Conservation (phyloP, 2,113 vertebrate species). For the Lophura nycthemera region DNA sequence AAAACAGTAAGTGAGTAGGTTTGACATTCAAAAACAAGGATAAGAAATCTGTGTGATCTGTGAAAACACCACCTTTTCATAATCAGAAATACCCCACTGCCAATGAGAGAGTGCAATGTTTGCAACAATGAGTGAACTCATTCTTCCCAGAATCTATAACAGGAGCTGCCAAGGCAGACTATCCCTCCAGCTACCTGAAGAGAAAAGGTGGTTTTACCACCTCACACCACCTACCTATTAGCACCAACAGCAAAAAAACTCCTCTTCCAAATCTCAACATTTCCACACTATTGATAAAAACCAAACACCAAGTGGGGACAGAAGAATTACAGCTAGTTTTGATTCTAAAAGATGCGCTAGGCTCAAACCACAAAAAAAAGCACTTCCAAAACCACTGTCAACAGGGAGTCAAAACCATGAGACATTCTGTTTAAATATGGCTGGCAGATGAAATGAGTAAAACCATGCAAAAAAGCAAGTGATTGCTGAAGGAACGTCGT, state of each 20-base stretch:
- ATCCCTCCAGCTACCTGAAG: not conserved
- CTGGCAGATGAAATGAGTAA: not conserved
- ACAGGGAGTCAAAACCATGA: not conserved
- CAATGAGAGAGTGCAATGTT: not conserved
- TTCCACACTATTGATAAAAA: not conserved
- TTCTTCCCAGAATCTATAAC: not conserved
- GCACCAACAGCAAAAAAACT: not conserved
- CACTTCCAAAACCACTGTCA: not conserved
- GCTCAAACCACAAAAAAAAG: not conserved
- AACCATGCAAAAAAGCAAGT: not conserved
- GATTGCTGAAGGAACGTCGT: accelerated
- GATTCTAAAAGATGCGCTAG: not conserved
- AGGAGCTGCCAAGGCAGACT: not conserved
- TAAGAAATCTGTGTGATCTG: accelerated
- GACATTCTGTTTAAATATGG: not conserved
- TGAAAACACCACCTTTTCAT: not conserved
- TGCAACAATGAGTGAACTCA: not conserved
- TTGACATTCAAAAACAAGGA: not conserved
- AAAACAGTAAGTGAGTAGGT: not conserved
- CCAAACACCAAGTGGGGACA: not conserved
- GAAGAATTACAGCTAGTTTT: not conserved
- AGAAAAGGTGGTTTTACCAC: not conserved
- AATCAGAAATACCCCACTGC: not conserved
- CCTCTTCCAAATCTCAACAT: not conserved
- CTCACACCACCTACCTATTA: not conserved